Conservation (phyloP, 2,797 vertebrate species). For the Artibeus lituratus region DNA sequence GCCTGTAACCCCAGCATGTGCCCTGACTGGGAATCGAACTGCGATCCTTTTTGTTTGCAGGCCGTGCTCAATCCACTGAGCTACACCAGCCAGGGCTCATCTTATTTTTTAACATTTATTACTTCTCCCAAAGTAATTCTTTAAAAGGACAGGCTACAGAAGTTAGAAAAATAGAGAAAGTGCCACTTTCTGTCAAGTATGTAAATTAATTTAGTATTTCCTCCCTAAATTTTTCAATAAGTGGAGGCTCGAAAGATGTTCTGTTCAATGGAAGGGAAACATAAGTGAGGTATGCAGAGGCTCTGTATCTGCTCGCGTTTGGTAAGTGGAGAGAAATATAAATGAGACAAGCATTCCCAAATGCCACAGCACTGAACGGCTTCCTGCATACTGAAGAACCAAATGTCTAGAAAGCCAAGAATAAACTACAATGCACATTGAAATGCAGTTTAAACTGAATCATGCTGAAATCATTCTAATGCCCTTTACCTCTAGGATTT, state of each 20-base stretch:
- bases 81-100: no score
- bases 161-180: constrained; percentile 14
- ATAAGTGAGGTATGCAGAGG: neutral
- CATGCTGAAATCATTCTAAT: neutral
- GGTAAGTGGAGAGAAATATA: constrained; percentile 23
- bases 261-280: neutral
- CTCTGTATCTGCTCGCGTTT: neutral
- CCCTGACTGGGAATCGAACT: no score
- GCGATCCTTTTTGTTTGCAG: no score
- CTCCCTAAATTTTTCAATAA: constrained; percentile 26
- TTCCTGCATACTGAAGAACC: neutral
- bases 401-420: constrained; percentile 1
- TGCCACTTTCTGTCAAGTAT: constrained; percentile 13
- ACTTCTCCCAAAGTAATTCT: neutral
- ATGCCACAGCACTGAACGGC: neutral
- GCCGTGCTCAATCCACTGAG: no score
- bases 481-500: neutral
- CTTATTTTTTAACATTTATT: constrained; percentile 39
- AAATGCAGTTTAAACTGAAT: constrained; percentile 4
- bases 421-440: neutral
- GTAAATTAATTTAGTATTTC: neutral
- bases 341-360: neutral
- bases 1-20: no score
- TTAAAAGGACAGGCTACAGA: constrained; percentile 27
- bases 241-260: neutral